Evolutionary conservation across 2,113 vertebrate species (phyloP), one percentile per base, ranked within the genome.

Genomic region (Melanerpes formicivorus): DNA sequence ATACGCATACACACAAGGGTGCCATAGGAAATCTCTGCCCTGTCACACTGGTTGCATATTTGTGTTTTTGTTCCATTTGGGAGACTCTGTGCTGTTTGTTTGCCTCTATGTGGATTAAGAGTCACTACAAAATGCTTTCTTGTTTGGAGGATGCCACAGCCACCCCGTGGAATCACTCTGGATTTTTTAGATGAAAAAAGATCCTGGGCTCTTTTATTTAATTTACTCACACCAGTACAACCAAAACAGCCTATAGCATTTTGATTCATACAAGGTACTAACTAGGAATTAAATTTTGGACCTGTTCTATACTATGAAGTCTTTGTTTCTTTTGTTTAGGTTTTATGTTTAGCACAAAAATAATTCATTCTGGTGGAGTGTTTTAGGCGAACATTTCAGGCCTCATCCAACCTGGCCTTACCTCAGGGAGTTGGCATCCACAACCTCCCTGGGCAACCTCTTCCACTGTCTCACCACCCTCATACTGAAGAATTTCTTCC

Each of bases 41-140:
- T 63, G 69, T 74, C 59, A 5, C 58, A 55, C 59, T 67, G 59
- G 42, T 93, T 37, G 16, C n/a, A 5, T 48, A 2, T 25, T 93
- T 54, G 62, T 76, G 4, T 63, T 93, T 95, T 84, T 92, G 69
- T 90, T 88, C 72, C 12, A 14, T 46, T 55, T 71, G 87, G 74
- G 77, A 42, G 62, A 18, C 70, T 56, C 18, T 46, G 8, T 44
- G 18, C 30, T 74, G 27, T 59, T 81, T 93, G 30, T 86, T 58
- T 74, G 44, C 74, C 83, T 89, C 14, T 8, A 5, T n/a, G 26
- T 56, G 34, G 32, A 34, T 86, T 88, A 82, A 48, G 64, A 80
- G 62, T 50, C 15, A 52, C 42, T 76, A 63, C 34, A 71, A 18
- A 87, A 21, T 21, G 23, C 56, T 86, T 87, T 87, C 77, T 66